Evolutionary conservation across 2,113 vertebrate species (phyloP).

Genomic region (Sphyrna mokarran): DNA sequence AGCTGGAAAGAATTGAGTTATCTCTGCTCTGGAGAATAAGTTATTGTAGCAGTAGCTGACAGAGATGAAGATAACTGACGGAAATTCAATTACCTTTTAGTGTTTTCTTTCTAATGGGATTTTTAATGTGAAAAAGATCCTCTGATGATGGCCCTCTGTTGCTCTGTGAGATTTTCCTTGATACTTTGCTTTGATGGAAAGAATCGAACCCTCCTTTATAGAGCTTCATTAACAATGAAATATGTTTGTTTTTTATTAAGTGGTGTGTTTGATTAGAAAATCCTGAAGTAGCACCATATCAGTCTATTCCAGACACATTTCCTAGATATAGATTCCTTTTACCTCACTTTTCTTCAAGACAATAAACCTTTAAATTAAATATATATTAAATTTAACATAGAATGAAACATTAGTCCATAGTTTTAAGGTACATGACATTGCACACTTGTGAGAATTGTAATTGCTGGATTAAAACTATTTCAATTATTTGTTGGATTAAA

Average conservation of each 20-base stretch:
- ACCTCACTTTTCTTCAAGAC: not conserved
- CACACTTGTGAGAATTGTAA: not conserved
- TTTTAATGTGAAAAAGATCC: constrained; percentile 98
- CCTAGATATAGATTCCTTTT: not conserved
- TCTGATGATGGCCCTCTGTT: constrained; percentile 69
- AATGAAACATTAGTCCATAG: not conserved
- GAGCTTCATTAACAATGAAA: constrained; percentile 73
- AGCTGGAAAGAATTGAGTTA: constrained; percentile 94
- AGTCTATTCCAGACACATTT: constrained; percentile 42
- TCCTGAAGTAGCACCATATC: constrained; percentile 52
- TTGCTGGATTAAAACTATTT: not conserved
- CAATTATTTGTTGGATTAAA: not conserved
- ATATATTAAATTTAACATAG: constrained; percentile 1
- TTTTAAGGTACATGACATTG: not conserved
- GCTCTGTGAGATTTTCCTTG: constrained; percentile 58
- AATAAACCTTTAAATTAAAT: constrained; percentile 24
- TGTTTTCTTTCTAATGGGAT: constrained; percentile 99
- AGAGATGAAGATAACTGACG: constrained; percentile 98
- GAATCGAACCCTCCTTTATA: constrained; percentile 67
- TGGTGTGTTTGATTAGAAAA: constrained; percentile 61
- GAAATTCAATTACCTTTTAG: constrained; percentile 99
- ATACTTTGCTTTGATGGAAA: constrained; percentile 57
- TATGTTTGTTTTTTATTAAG: constrained; percentile 59
- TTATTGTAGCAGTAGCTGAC: constrained; percentile 97
- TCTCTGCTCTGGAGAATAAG: constrained; percentile 90